phyloP scores from a whole-genome alignment of 2,888 invertebrate species.

The Ichneumon xanthorius region DNA sequence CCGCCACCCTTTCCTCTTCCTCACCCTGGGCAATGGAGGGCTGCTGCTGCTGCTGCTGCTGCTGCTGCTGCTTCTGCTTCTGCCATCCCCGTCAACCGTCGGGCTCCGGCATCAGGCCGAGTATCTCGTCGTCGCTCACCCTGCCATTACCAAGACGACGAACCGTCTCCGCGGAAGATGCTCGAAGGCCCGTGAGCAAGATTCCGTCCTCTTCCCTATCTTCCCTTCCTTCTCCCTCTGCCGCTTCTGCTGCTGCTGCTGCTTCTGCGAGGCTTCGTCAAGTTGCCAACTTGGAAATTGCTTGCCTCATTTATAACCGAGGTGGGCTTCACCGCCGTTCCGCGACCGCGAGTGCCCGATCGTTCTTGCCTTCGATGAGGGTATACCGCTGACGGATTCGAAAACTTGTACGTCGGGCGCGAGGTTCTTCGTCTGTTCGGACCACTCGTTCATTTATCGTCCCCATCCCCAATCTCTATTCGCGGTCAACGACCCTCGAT shows the following conservation, averaged over 20 bases:
- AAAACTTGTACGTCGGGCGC: constrained; percentile 42
- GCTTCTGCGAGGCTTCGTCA: constrained; percentile 73
- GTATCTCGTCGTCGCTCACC: constrained; percentile 55
- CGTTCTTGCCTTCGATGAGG: constrained; percentile 67
- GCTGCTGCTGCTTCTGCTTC: constrained; percentile 32
- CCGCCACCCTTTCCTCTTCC: constrained; percentile 15
- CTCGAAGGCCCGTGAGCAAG: constrained; percentile 36
- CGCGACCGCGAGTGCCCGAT: constrained; percentile 73
- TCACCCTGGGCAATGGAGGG: constrained; percentile 49
- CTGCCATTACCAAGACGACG: constrained; percentile 50
- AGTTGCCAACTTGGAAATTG: constrained; percentile 82
- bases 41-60: constrained; percentile 42
- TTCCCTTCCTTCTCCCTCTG: constrained; percentile 43
- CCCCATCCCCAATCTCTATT: background rate
- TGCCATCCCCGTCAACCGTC: constrained; percentile 64
- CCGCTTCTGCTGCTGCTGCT: constrained; percentile 44
- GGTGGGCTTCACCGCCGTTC: constrained; percentile 33
- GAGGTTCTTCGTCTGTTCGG: background rate
- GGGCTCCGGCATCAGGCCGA: constrained; percentile 66
- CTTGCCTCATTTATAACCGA: constrained; percentile 82
- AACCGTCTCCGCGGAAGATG: constrained; percentile 48
- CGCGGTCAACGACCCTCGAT: background rate
- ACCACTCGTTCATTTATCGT: constrained; percentile 21
- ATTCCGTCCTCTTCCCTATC: constrained; percentile 22
- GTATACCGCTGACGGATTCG: constrained; percentile 62